Evolutionary conservation across 2,797 vertebrate species (phyloP).

Genomic region (Takifugu ocellatus): DNA sequence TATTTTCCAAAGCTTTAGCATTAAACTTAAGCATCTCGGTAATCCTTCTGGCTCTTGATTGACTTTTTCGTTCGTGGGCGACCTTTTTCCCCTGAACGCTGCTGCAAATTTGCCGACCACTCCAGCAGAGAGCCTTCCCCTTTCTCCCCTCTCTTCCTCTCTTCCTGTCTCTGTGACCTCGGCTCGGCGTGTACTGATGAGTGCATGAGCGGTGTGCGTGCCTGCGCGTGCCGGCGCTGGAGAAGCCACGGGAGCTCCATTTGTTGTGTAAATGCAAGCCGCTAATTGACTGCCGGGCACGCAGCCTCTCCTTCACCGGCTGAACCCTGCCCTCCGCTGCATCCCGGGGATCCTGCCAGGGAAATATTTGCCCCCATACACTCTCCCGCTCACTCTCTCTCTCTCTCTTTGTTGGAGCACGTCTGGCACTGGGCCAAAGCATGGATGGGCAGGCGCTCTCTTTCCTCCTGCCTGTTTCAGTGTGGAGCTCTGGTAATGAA

Average conservation of each 20-base stretch:
- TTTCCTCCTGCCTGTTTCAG: conserved; percentile 24
- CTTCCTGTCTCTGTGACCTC: conserved; percentile 59
- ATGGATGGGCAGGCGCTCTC: conserved; percentile 53
- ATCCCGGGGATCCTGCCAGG: conserved; percentile 68
- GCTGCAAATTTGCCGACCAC: conserved; percentile 24
- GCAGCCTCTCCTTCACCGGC: conserved; percentile 71
- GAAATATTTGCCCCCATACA: conserved; percentile 51
- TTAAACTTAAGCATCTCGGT: neutral
- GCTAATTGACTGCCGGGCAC: conserved; percentile 74
- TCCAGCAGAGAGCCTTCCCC: conserved; percentile 64
- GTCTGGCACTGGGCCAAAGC: conserved; percentile 57
- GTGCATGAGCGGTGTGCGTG: conserved; percentile 51
- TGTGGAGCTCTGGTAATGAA: conserved; percentile 39
- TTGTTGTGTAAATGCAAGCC: conserved; percentile 75
- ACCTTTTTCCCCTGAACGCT: too few species aligned
- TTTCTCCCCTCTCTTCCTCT: conserved; percentile 33
- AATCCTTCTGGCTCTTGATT: neutral
- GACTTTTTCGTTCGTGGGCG: neutral
- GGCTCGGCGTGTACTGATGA: conserved; percentile 72
- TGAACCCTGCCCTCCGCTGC: conserved; percentile 70
- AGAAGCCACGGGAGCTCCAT: conserved; percentile 65
- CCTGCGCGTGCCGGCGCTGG: conserved; percentile 19
- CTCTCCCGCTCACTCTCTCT: conserved; percentile 30
- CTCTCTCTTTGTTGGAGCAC: conserved; percentile 40
- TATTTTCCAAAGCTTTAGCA: neutral